These are phyloP conservation scores for Hydroisotoma schaefferi DNA, from an alignment of 2,888 invertebrate genomes.

Conservation along the genomic window DNA sequence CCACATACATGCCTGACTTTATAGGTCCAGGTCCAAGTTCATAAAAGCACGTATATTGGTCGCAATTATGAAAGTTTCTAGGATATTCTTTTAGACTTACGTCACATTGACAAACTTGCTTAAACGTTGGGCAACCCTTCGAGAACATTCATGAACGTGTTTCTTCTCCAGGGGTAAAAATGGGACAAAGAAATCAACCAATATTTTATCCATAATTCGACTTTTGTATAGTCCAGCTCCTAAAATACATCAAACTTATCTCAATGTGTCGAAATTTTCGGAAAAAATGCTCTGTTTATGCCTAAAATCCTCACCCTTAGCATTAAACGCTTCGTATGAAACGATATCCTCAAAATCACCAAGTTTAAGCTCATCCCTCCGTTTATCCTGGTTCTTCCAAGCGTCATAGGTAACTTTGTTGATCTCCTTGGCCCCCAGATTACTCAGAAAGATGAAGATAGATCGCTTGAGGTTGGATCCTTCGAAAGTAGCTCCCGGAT, in stretches of 20 bases:
- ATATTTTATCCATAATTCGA: slow-evolving; percentile 73
- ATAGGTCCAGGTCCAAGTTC: too few species aligned
- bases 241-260: background rate
- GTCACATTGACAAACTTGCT: slow-evolving; percentile 24
- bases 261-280: too few species aligned
- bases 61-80: too few species aligned
- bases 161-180: slow-evolving; percentile 85
- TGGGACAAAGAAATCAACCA: slow-evolving; percentile 91
- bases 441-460: slow-evolving; percentile 51
- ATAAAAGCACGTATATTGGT: too few species aligned
- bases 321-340: slow-evolving; percentile 39
- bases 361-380: slow-evolving; percentile 53
- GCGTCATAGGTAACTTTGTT: slow-evolving; percentile 51
- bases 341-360: slow-evolving; percentile 49
- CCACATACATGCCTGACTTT: too few species aligned
- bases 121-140: slow-evolving; percentile 55
- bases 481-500: slow-evolving; percentile 64
- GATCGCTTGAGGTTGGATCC: slow-evolving; percentile 62
- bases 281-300: too few species aligned
- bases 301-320: too few species aligned
- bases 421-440: slow-evolving; percentile 55
- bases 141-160: slow-evolving; percentile 76
- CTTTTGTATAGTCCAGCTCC: slow-evolving; percentile 64
- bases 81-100: slow-evolving; percentile 29
- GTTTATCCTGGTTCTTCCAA: slow-evolving; percentile 52